Percentiles rank a stretch among this genome's conserved stretches.
phyloP scores from a whole-genome alignment of 1,140 invertebrate species.

The Rhyzopertha dominica region DNA sequence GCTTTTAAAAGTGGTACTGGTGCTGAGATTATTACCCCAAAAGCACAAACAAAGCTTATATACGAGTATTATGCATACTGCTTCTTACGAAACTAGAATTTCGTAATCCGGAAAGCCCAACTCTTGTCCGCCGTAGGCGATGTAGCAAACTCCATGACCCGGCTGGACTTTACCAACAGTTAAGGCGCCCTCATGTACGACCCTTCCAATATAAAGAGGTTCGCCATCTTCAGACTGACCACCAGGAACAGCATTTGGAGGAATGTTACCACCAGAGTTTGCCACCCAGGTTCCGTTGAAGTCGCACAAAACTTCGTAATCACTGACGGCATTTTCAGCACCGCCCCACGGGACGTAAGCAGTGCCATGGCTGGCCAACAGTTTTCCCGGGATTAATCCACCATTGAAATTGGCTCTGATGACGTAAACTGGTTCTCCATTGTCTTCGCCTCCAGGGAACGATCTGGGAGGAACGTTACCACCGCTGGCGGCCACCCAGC shows the following conservation, averaged over 20 bases:
- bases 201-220: slow-evolving; percentile 64
- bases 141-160: slow-evolving; percentile 65
- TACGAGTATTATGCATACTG: too few species aligned
- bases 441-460: slow-evolving; percentile 67
- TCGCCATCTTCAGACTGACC: slow-evolving; percentile 72
- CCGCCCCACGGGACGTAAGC: slow-evolving; percentile 77
- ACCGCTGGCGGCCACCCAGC: slow-evolving; percentile 62
- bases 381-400: slow-evolving; percentile 72
- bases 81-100: slow-evolving; percentile 54
- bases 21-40: too few species aligned
- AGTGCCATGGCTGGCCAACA: slow-evolving; percentile 63
- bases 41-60: too few species aligned
- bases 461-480: slow-evolving; percentile 67
- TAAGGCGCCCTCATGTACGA: slow-evolving; percentile 59
- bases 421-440: slow-evolving; percentile 67
- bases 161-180: slow-evolving; percentile 71
- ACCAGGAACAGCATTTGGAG: slow-evolving; percentile 64
- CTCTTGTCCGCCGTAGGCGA: slow-evolving; percentile 66
- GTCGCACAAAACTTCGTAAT: slow-evolving; percentile 63
- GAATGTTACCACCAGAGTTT: slow-evolving; percentile 56
- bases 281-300: slow-evolving; percentile 40
- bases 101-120: slow-evolving; percentile 70
- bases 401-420: slow-evolving; percentile 57
- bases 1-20: too few species aligned
- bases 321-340: slow-evolving; percentile 62